phyloP scores from a whole-genome alignment of 1,140 invertebrate genomes.

The Aphelenchoides fujianensis region DNA sequence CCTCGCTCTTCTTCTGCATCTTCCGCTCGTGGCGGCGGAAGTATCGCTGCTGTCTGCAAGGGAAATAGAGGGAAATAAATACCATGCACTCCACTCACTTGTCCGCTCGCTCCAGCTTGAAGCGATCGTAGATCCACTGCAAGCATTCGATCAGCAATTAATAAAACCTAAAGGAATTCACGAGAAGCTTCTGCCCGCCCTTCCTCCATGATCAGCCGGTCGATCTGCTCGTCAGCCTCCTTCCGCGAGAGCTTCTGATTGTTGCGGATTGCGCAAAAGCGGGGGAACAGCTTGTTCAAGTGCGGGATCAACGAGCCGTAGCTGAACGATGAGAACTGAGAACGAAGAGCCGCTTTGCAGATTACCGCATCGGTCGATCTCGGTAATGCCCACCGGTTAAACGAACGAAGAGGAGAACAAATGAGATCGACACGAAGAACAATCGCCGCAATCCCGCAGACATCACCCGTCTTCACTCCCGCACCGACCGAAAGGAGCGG shows the following conservation, averaged over 20 bases:
- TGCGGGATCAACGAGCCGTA: slow-evolving; percentile 5
- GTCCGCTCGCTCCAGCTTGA: background rate
- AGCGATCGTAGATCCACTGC: slow-evolving; percentile 7
- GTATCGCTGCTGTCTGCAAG: too few relatives aligned
- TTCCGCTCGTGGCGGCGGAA: background rate
- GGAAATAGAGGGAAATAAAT: too few relatives aligned
- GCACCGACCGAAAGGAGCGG: too few relatives aligned
- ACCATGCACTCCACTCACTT: too few relatives aligned
- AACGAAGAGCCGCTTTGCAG: background rate
- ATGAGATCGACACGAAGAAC: background rate
- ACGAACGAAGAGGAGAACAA: background rate
- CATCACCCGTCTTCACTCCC: too few relatives aligned
- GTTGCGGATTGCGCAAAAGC: background rate
- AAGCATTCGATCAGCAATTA: background rate
- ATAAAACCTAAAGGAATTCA: background rate
- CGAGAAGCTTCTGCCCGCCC: background rate
- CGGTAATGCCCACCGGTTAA: background rate
- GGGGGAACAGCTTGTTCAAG: background rate
- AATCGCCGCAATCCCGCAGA: background rate
- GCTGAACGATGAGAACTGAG: background rate
- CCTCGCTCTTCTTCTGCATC: background rate
- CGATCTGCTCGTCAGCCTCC: background rate
- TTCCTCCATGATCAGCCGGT: slow-evolving; percentile 1
- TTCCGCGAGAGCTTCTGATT: background rate
- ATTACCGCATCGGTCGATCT: background rate